These are phyloP conservation scores for Cladopsammia gracilis DNA, from an alignment of 64 coral and sea anemone genomes.

Conservation along the genomic window DNA sequence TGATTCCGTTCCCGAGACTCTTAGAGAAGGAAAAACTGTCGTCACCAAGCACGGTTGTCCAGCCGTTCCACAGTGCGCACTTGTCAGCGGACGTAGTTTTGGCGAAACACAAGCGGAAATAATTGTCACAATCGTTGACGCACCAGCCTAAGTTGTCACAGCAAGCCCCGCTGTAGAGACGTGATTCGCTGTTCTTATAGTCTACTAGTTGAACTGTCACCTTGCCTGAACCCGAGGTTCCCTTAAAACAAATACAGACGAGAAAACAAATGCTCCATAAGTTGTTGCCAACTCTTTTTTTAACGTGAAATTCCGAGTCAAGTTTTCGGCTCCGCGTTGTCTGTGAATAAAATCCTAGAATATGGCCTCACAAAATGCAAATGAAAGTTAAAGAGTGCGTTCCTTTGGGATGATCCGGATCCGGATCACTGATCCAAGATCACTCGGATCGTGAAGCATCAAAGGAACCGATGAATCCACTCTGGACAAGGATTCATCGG, in stretches of 20 bases:
- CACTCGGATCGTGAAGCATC: too few species aligned
- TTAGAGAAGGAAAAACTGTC: conserved; percentile 63
- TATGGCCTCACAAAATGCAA: too few species aligned
- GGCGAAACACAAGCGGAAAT: conserved; percentile 56
- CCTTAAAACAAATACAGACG: not conserved
- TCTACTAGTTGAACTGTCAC: conserved; percentile 45
- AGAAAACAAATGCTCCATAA: too few species aligned
- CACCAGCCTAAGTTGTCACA: conserved; percentile 58
- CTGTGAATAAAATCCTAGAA: too few species aligned
- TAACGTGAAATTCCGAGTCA: too few species aligned
- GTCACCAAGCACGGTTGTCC: conserved; percentile 45
- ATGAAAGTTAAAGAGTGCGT: too few species aligned
- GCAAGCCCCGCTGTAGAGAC: conserved; percentile 4
- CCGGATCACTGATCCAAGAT: too few species aligned
- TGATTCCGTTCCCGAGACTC: conserved; percentile 62
- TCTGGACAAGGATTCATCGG: too few species aligned
- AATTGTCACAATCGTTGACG: conserved; percentile 62
- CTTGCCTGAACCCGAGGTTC: conserved; percentile 29
- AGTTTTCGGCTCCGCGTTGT: too few species aligned
- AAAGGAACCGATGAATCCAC: too few species aligned
- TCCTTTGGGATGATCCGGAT: too few species aligned
- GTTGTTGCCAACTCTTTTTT: too few species aligned
- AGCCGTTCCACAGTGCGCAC: conserved; percentile 39
- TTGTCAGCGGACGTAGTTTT: not conserved
- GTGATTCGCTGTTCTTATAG: conserved; percentile 52